Conservation (phyloP, 2,888 invertebrate species). For the Microdon myrmicae region DNA sequence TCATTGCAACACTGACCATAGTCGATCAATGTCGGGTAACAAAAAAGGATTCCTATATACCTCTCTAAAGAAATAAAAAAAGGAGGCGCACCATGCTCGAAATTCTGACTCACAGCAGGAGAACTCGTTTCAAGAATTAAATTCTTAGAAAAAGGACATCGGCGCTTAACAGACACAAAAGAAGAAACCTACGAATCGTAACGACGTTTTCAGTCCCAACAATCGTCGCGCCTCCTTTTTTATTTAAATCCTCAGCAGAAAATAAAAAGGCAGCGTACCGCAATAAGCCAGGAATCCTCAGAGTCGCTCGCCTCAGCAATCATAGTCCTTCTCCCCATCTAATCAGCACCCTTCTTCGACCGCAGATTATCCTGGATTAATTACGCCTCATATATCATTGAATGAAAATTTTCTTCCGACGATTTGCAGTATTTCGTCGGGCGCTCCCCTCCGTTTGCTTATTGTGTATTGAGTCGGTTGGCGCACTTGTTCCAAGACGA, state of each 20-base stretch:
- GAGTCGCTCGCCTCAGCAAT: not conserved
- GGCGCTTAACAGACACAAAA: constrained; percentile 21
- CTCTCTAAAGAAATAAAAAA: constrained; percentile 3
- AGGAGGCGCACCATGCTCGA: not conserved
- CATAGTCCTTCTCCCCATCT: not conserved
- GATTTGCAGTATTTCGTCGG: constrained; percentile 17
- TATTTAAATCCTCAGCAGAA: too few relatives aligned
- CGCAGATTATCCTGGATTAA: constrained; percentile 52
- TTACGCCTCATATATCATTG: constrained; percentile 53
- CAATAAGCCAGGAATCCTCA: not conserved
- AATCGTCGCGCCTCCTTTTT: too few relatives aligned
- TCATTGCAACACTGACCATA: too few relatives aligned
- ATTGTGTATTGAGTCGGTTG: constrained; percentile 16
- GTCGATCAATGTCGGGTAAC: constrained; percentile 25
- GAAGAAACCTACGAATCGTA: constrained; percentile 8
- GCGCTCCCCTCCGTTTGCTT: constrained; percentile 6
- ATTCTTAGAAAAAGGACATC: constrained; percentile 17
- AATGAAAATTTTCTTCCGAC: constrained; percentile 23
- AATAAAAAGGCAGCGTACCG: constrained; percentile 25
- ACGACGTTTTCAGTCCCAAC: constrained; percentile 1
- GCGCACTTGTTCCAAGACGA: constrained; percentile 33
- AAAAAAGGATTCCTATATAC: constrained; percentile 26
- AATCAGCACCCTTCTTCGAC: constrained; percentile 36
- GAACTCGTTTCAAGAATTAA: not conserved
- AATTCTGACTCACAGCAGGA: constrained; percentile 11